Evolutionary conservation across 1,140 invertebrate species (phyloP).

Genomic region (Drosophila tani): DNA sequence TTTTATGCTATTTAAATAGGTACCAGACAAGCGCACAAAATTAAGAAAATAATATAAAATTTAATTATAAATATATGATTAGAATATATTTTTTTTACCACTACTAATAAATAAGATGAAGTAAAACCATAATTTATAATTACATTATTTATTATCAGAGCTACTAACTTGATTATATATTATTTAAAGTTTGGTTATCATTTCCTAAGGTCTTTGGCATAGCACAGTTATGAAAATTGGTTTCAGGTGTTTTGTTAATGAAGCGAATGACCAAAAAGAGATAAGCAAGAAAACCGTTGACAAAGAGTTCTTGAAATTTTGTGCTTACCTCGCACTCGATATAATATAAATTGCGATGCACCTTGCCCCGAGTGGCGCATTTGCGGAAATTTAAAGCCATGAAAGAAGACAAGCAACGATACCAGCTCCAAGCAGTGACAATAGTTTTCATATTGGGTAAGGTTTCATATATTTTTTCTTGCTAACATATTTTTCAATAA

Average conservation of each 20-base stretch:
- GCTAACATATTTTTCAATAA: neutral
- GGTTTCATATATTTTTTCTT: slow-evolving; percentile 10
- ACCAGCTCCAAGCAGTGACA: slow-evolving; percentile 45
- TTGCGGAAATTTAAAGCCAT: slow-evolving; percentile 52
- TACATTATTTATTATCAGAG: neutral
- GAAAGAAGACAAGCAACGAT: slow-evolving; percentile 38
- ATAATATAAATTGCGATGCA: slow-evolving; percentile 59
- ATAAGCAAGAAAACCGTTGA: slow-evolving; percentile 15
- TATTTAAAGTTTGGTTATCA: neutral
- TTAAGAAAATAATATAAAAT: too few relatives aligned
- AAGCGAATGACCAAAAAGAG: slow-evolving; percentile 24
- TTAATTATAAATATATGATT: too few relatives aligned
- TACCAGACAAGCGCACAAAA: neutral
- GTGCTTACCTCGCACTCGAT: slow-evolving; percentile 56
- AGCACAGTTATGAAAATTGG: slow-evolving; percentile 8
- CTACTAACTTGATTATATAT: neutral
- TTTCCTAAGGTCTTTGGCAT: slow-evolving; percentile 39
- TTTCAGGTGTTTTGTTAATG: slow-evolving; percentile 43
- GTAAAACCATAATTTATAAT: neutral
- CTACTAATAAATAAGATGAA: neutral
- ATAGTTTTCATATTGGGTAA: slow-evolving; percentile 67
- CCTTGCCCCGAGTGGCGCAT: slow-evolving; percentile 48
- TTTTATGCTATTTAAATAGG: neutral
- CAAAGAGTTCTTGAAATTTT: slow-evolving; percentile 61
- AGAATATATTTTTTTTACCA: too few relatives aligned